These are phyloP conservation scores for pig (Sus scrofa) DNA, from an alignment of 2,113 vertebrate species.

Conservation along the genomic window T2T-Sscrofa CM000812.6:226871001-226871500, in stretches of 20 bases:
- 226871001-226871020: not conserved
- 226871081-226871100: not conserved
- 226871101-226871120: not conserved
- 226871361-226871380: not conserved
- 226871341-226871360: not conserved
- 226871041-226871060: not conserved
- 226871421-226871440: not conserved
- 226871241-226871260: constrained; percentile 46
- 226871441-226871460: not conserved
- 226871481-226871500: not conserved
- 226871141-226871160: not conserved
- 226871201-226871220: not conserved
- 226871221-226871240: not conserved
- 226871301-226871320: not conserved
- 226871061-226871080: not conserved
- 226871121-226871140: constrained; percentile 35
- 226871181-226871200: not conserved
- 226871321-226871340: constrained; percentile 13
- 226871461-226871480: not conserved
- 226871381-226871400: constrained; percentile 15
- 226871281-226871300: not conserved
- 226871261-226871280: not conserved
- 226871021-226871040: constrained; percentile 21
- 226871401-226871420: not conserved
- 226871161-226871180: not conserved